These are phyloP conservation scores for Microctenopoma steveboyesi DNA, from an alignment of 2,797 vertebrate genomes.

Conservation along the genomic window DNA sequence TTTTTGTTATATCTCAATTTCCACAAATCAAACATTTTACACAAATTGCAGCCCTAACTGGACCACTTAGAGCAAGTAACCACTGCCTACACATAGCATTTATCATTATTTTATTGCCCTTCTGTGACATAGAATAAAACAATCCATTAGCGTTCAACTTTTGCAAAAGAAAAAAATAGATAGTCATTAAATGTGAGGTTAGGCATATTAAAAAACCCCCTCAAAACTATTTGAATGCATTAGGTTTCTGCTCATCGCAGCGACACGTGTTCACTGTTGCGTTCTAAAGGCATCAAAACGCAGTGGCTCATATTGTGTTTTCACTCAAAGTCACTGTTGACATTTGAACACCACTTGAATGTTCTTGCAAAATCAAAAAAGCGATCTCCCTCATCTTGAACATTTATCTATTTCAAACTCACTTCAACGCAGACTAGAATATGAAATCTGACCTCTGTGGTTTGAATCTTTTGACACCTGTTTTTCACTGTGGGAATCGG, in stretches of 20 bases:
- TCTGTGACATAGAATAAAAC: background rate
- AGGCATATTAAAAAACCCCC: too few relatives aligned
- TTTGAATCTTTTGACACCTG: conserved; percentile 67
- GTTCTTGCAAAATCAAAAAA: conserved; percentile 11
- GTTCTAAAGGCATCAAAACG: background rate
- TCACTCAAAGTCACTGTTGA: conserved; percentile 9
- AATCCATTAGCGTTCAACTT: background rate
- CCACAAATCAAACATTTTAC: too few relatives aligned
- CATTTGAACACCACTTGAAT: conserved; percentile 3
- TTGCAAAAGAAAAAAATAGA: background rate
- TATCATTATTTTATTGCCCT: background rate
- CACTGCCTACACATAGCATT: too few relatives aligned
- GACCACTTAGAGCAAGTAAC: too few relatives aligned
- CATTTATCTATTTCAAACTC: conserved; percentile 51
- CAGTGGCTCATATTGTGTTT: background rate
- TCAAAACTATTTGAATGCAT: background rate
- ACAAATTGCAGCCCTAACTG: too few relatives aligned
- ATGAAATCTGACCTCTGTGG: conserved; percentile 63
- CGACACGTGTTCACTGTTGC: background rate
- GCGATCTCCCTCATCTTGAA: conserved; percentile 4
- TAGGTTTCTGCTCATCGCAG: background rate
- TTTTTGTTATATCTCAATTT: too few relatives aligned
- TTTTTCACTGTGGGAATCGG: conserved; percentile 65
- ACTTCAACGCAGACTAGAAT: conserved; percentile 39
- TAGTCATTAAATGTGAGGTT: background rate